phyloP scores from a whole-genome alignment of 2,888 invertebrate species.

The Crematogaster levior region DNA sequence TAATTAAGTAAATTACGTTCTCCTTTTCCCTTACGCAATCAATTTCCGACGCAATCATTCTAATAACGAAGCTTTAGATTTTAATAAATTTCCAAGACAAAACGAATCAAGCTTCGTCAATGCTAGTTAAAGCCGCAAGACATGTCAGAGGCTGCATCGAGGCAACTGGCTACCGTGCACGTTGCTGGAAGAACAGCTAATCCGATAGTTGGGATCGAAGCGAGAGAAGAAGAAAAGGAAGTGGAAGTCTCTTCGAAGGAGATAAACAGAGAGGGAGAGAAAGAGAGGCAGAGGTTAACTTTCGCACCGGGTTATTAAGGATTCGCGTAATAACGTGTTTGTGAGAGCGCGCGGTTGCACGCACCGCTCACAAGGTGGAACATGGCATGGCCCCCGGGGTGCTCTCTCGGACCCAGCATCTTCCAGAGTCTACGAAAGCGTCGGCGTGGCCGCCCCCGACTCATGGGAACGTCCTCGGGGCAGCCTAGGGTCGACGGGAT shows the following conservation, averaged over 20 bases:
- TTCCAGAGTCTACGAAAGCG: constrained; percentile 64
- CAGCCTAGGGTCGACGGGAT: constrained; percentile 57
- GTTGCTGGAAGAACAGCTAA: constrained; percentile 23
- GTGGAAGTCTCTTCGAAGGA: constrained; percentile 1
- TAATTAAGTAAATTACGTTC: neutral
- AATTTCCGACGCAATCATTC: neutral
- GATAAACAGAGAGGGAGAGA: constrained; percentile 22
- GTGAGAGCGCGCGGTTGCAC: constrained; percentile 73
- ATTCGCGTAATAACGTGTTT: constrained; percentile 75
- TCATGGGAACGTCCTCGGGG: constrained; percentile 82
- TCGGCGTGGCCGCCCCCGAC: constrained; percentile 79
- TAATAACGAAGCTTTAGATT: neutral
- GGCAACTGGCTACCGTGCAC: constrained; percentile 31
- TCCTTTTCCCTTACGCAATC: neutral
- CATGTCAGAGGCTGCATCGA: constrained; percentile 13
- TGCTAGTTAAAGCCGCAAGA: neutral
- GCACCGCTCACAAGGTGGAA: constrained; percentile 65
- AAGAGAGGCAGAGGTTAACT: constrained; percentile 47
- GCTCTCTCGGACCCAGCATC: constrained; percentile 63
- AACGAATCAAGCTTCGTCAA: neutral
- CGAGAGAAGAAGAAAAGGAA: constrained; percentile 17
- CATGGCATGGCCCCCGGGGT: constrained; percentile 71
- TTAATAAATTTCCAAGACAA: neutral
- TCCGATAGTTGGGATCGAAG: constrained; percentile 21
- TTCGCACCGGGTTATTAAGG: constrained; percentile 65